Base-by-base conservation (phyloP, 1,140 invertebrate species). In the Heliconius eleuchia region DNA sequence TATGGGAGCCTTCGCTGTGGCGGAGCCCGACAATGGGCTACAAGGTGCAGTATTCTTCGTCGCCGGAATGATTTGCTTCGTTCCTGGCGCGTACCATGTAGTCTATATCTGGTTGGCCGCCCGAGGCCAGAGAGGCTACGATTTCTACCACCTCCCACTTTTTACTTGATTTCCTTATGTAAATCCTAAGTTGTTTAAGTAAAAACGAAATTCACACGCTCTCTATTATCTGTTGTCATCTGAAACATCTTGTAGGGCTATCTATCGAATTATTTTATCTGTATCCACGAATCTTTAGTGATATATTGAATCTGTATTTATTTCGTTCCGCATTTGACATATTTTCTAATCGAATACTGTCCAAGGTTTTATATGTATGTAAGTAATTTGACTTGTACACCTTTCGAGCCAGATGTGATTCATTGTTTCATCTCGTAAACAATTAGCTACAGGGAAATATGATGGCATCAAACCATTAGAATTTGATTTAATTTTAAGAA, bases 71-170 rank as follows among this genome's bases (percentile, higher is more conserved):
- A 97, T 98, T 81, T 98, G 97, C 93, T 97, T 97, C 87, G 97
- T 97, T 71, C 97, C 97, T 9, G 97, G 97, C 79, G 97, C 97
- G 66, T 98, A 98, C 92, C 97, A 98, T 87, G 96, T 98, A 13
- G 96, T 97, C 34, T 98, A 97, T 89, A 97, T 98, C 84, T 97
- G 97, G 95, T 94, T 97, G 77, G 97, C 97, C 16, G 97, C 97
- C n/a, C 96, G 96, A 86, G 97, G 97, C 70, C 96, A 96, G 86
- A 93, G 96, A 87, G 97, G 97, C 80, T 98, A 97, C 89, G 97
- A 97, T 87, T 98, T 98, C 88, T 97, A 97, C 90, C 97, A 97
- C 92, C 94, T 98, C 78, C 97, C 97, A 18, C 92, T 98, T 66
- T 97, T 98, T 87, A 97, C 97, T 88, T 97, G 95, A 96, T 88